Evolutionary conservation across 2,113 vertebrate genomes (phyloP), one percentile per base, ranked within the genome.

Genomic region (Aleadryas rufinucha): DNA sequence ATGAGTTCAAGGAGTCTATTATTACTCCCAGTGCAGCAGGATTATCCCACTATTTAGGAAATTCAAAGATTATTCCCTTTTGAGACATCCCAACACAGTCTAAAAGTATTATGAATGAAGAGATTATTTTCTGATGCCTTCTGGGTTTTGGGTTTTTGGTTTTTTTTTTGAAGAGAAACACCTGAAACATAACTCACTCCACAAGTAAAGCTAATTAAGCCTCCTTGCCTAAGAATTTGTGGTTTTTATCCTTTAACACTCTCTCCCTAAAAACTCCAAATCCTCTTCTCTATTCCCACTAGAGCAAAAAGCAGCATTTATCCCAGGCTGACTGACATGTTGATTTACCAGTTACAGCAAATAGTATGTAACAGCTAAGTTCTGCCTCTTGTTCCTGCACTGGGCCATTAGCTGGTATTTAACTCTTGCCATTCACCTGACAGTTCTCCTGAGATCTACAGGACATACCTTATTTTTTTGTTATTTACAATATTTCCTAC

Each of bases 321-420:
- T 49, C 49, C 35, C 20, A 75, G 52, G 23, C 23, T 50, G 44
- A 66, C 7, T 7, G 53, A 83, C 0, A 0, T 2, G 20, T 10
- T 35, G 35, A 86, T 91, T 54, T 60, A 50, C 44, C 49, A 88
- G 47, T 16, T 86, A 53, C 33, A 83, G 56, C 65, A 83, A 86
- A 57, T 15, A 54, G 20, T 11, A 47, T 11, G 17, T 27, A 74
- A 65, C 39, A 79, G 35, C 8, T 13, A 60, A 64, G 13, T 63
- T 87, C 52, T 89, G 50, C n/a, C 28, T 69, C 19, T 33, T 47
- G 16, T 6, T 80, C 37, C 30, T 57, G 24, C 30, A 41, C 37
- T 35, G 52, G 44, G 24, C 17, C 16, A 5, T 41, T 47, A 74
- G 37, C 22, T 74, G 50, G 35, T 56, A n/a, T 68, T 63, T 59